A percentile compares a stretch with the other conserved stretches of the same genome.
These are phyloP conservation scores for Nemapogon koenigi DNA, from an alignment of 2,888 invertebrate genomes.

Conservation along the genomic window DNA sequence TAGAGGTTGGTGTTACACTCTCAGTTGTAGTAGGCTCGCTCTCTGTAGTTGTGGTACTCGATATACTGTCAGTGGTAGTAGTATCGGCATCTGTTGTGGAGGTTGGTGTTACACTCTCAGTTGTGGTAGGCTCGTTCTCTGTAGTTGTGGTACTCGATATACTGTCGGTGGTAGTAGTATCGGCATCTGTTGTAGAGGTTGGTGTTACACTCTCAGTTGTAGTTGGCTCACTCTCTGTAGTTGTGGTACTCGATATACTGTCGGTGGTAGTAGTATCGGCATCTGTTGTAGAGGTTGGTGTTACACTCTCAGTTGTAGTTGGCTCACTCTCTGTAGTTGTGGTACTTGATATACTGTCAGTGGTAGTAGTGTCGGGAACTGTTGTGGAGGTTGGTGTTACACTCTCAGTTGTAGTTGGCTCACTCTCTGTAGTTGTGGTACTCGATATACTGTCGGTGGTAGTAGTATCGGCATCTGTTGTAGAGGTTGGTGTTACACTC, in stretches of 20 bases:
- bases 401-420: constrained; percentile 3
- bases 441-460: background rate
- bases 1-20: background rate
- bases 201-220: constrained; percentile 11
- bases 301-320: constrained; percentile 10
- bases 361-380: constrained; percentile 1
- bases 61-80: background rate
- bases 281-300: constrained; percentile 4
- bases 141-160: constrained; percentile 2
- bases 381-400: background rate
- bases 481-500: background rate
- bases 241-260: constrained; percentile 4
- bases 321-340: constrained; percentile 6
- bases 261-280: constrained; percentile 3
- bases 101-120: background rate
- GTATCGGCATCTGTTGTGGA: background rate
- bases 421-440: constrained; percentile 1
- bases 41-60: constrained; percentile 1
- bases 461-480: background rate
- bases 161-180: background rate
- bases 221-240: constrained; percentile 1
- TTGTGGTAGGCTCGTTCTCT: background rate
- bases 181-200: constrained; percentile 8
- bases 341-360: too few species aligned
- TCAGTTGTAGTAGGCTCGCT: constrained; percentile 2